A percentile compares a stretch with the other conserved stretches of the same genome.
These are phyloP conservation scores for Rynchops niger DNA, from an alignment of 2,113 vertebrate species.

Conservation along the genomic window DNA sequence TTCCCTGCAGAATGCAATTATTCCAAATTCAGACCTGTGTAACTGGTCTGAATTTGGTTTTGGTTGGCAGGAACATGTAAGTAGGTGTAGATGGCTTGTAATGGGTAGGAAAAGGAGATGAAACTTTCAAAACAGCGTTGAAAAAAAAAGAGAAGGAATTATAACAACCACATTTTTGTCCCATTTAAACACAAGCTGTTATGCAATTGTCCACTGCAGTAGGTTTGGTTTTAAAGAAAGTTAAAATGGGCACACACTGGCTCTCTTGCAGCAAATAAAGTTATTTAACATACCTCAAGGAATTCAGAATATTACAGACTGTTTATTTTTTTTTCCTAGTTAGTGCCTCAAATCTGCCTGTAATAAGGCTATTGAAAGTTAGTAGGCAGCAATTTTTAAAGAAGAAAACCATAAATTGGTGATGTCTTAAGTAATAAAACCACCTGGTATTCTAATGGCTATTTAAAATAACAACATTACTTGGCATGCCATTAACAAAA, in stretches of 20 bases:
- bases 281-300: neutral
- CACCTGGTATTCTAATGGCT: neutral
- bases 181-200: neutral
- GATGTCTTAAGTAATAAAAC: neutral
- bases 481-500: neutral
- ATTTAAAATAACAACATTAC: neutral
- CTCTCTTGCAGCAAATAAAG: neutral
- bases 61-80: neutral
- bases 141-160: neutral
- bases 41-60: neutral
- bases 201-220: neutral
- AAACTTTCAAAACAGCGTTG: neutral
- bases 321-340: neutral
- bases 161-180: neutral
- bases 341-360: neutral
- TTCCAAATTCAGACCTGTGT: neutral
- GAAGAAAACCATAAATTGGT: neutral
- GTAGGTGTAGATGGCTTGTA: neutral
- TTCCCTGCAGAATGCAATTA: neutral
- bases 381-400: neutral
- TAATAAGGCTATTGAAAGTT: neutral
- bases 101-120: neutral
- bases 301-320: neutral
- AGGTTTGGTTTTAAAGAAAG: neutral
- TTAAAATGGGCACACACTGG: neutral